Percentiles rank a stretch among this genome's conserved stretches.
Conservation (phyloP, 2,888 invertebrate genomes). For the Polyploca ridens region DNA sequence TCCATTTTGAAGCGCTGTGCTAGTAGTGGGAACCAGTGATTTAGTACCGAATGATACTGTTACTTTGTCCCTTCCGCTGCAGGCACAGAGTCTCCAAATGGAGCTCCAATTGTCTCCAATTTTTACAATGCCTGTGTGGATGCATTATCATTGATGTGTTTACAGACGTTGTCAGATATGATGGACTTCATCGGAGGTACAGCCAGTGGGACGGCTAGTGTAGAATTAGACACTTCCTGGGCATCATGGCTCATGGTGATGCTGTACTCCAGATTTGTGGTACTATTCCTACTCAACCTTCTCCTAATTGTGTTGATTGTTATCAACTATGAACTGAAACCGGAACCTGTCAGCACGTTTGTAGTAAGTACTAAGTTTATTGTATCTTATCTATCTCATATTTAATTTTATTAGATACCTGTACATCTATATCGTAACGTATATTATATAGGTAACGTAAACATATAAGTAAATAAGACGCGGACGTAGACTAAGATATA, state of each 20-base stretch:
- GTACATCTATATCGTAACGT: too few relatives aligned
- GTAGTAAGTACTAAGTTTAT: constrained; percentile 39
- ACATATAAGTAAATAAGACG: too few relatives aligned
- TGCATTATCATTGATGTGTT: neutral
- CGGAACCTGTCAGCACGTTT: constrained; percentile 27
- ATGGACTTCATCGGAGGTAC: constrained; percentile 62
- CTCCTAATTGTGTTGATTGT: constrained; percentile 56
- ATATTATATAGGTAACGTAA: too few relatives aligned
- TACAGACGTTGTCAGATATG: constrained; percentile 62
- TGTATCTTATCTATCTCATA: neutral
- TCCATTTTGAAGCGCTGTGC: too few relatives aligned
- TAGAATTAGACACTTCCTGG: constrained; percentile 52
- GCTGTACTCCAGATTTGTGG: constrained; percentile 71
- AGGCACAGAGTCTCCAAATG: too few relatives aligned
- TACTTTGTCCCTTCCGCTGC: too few relatives aligned
- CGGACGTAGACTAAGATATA: too few relatives aligned
- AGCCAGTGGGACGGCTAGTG: constrained; percentile 54
- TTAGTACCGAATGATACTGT: too few relatives aligned
- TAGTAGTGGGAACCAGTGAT: too few relatives aligned
- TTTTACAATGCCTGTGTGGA: too few relatives aligned
- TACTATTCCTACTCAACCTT: constrained; percentile 79
- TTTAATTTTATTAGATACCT: too few relatives aligned
- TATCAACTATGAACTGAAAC: constrained; percentile 51
- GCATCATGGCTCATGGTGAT: constrained; percentile 75
- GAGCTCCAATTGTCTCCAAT: too few relatives aligned